These are phyloP conservation scores for Climacteris rufus DNA, from an alignment of 2,113 vertebrate genomes.

Conservation along the genomic window DNA sequence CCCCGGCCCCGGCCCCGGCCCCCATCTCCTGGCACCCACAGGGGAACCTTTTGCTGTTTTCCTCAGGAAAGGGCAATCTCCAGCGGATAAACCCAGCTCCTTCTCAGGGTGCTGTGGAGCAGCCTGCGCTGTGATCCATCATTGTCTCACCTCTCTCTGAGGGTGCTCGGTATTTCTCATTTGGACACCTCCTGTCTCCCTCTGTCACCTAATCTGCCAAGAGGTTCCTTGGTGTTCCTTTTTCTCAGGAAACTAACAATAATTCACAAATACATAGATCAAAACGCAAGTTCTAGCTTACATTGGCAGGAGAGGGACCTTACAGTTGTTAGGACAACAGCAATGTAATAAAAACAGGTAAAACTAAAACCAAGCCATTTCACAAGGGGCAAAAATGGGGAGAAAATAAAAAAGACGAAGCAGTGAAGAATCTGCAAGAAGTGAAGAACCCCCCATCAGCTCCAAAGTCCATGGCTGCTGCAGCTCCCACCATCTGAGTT, in stretches of 20 bases:
- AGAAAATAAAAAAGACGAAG: neutral
- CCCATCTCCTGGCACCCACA: neutral
- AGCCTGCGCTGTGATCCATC: neutral
- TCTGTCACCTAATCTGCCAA: neutral
- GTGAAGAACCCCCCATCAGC: neutral
- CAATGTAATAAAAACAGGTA: neutral
- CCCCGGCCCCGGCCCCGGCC: too few relatives aligned
- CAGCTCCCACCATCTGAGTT: neutral
- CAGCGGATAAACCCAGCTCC: neutral
- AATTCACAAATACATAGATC: neutral
- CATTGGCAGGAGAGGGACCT: neutral
- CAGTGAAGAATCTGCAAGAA: neutral
- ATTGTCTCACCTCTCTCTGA: neutral
- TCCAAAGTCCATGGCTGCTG: neutral
- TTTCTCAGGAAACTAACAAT: neutral
- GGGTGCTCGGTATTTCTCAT: neutral
- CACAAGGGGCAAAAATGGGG: neutral
- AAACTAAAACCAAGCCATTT: neutral
- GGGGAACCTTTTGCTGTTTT: fast-evolving
- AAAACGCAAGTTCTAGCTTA: neutral
- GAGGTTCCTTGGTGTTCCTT: neutral
- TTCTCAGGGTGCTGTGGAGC: neutral
- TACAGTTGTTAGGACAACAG: neutral
- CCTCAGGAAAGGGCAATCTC: neutral
- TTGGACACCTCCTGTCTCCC: neutral